Percentiles rank a stretch among this genome's conserved stretches.
Conservation (phyloP, 1,140 invertebrate species). For the Thaumetopoea pityocampa region DNA sequence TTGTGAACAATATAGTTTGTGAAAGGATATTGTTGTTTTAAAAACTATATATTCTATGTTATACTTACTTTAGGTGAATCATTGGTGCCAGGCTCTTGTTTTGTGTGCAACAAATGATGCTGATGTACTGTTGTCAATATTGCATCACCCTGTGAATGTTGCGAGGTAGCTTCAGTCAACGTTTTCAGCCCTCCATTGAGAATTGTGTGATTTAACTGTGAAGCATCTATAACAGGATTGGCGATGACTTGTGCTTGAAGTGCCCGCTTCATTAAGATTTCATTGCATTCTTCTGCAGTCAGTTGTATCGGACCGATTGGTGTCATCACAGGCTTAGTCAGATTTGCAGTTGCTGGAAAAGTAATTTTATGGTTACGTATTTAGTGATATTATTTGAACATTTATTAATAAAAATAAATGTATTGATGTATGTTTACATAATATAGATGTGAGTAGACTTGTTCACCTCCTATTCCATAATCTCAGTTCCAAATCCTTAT, state of each 20-base stretch:
- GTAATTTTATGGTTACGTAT: too few relatives aligned
- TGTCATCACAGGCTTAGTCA: conserved; percentile 77
- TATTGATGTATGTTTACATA: too few relatives aligned
- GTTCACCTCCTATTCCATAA: too few relatives aligned
- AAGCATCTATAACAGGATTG: conserved; percentile 68
- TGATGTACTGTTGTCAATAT: conserved; percentile 64
- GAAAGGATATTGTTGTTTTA: too few relatives aligned
- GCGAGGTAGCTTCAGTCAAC: conserved; percentile 67
- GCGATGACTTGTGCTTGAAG: conserved; percentile 71
- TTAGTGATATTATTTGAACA: too few relatives aligned
- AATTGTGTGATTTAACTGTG: conserved; percentile 65
- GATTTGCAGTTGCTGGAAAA: conserved; percentile 52
- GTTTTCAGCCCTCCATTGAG: conserved; percentile 68
- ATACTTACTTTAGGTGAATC: conserved; percentile 75
- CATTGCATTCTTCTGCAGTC: conserved; percentile 86
- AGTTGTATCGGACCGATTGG: conserved; percentile 83
- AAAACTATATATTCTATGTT: neutral
- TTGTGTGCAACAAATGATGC: conserved; percentile 76
- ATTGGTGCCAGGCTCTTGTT: conserved; percentile 78
- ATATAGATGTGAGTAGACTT: too few relatives aligned
- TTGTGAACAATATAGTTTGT: too few relatives aligned
- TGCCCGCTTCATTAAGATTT: conserved; percentile 83
- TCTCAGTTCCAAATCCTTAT: too few relatives aligned
- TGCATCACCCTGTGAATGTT: conserved; percentile 74
- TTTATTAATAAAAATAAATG: too few relatives aligned